These are phyloP conservation scores for Lasioglossum pauxillum DNA, from an alignment of 2,888 invertebrate species.

Conservation along the genomic window DNA sequence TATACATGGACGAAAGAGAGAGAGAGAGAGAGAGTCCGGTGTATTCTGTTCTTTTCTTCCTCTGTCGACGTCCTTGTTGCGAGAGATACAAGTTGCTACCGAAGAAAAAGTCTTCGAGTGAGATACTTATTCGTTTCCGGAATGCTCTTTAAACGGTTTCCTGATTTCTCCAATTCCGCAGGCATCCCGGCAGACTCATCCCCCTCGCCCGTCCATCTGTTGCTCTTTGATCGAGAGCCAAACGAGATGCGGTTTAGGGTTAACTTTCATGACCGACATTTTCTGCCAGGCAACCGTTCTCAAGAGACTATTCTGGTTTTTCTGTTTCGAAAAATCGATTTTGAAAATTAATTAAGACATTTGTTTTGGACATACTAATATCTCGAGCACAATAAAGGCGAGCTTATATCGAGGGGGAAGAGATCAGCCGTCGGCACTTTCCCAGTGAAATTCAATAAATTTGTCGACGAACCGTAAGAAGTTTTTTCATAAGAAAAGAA, in stretches of 20 bases:
- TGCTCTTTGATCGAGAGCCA: slow-evolving; percentile 68
- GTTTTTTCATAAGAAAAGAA: slow-evolving; percentile 9
- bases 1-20: neutral
- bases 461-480: slow-evolving; percentile 6
- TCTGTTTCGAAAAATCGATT: neutral
- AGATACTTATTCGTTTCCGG: slow-evolving; percentile 23
- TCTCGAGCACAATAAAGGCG: neutral
- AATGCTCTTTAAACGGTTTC: slow-evolving; percentile 34
- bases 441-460: slow-evolving; percentile 26
- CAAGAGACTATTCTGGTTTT: neutral
- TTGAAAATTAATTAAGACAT: neutral
- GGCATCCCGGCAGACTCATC: neutral
- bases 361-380: slow-evolving; percentile 15
- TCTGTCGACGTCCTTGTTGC: neutral
- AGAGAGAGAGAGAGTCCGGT: neutral
- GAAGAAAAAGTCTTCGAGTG: neutral
- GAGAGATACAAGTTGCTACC: neutral
- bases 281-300: slow-evolving; percentile 11
- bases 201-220: slow-evolving; percentile 53
- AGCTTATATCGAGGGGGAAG: neutral
- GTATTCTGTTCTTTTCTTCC: neutral
- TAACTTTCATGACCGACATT: slow-evolving; percentile 37
- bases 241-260: slow-evolving; percentile 57
- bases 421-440: neutral
- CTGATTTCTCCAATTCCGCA: slow-evolving; percentile 23